Base-by-base conservation (phyloP, 1,140 invertebrate species). In the Drosophila murphyi region DNA sequence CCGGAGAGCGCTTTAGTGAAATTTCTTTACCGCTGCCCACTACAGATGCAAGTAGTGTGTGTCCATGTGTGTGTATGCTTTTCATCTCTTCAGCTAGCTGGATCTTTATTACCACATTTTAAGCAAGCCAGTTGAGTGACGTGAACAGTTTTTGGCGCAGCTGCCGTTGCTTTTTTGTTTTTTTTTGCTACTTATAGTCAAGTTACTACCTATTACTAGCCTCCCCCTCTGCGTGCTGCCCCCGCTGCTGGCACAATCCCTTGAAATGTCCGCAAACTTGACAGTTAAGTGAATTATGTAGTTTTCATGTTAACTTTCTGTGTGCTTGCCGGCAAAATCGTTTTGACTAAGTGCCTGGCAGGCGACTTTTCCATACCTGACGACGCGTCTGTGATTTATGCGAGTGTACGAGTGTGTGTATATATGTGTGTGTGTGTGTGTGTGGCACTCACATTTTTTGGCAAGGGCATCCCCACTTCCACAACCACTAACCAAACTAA, bases 251-350 rank as follows among this genome's bases (percentile, higher is more conserved):
- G 20, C 20, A 39, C 10, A 43, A 43, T 43, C 39, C 39, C 39
- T 43, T 43, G 10, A n/a, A 52, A 7, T 35, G 29, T 10, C 43
- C 7, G 31, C 57, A 71, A 79, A 81, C 68, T 73, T 83, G 78
- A 88, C 85, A 88, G 85, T 80, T 88, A 63, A 81, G 80, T 88
- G 80, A 88, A 85, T 88, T 89, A 88, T 88, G 80, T 78, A 78
- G 71, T 89, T 85, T 89, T 80, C 79, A 71, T 85, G 80, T 70
- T 72, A 57, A 78, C 71, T 80, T 72, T 80, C 52, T 62, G 57
- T 57, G 57, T 59, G 54, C 12, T 20, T 62, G 45, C 68, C 61
- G 72, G 72, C 61, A 63, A 79, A 60, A 60, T 76, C 63, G 63
- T 73, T 62, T 62, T 69, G 73, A 72, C 73, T 76, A 76, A 76